A percentile compares a stretch with the other conserved stretches of the same genome.
Conservation (phyloP, 2,113 vertebrate genomes). For the Cyprinus carpio region DNA sequence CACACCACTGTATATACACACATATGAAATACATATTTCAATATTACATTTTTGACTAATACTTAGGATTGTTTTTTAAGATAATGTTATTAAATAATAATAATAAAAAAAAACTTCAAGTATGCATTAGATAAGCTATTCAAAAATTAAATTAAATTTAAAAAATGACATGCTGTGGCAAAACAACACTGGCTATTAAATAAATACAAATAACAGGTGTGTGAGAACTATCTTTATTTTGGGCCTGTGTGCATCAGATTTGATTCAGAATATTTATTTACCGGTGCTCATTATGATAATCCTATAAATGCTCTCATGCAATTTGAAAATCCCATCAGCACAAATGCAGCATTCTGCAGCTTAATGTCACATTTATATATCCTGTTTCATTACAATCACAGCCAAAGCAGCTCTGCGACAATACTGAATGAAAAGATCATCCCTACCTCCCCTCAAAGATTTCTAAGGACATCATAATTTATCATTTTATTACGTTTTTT, state of each 20-base stretch:
- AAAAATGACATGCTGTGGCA: neutral
- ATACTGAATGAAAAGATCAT: constrained; percentile 26
- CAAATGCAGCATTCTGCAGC: constrained; percentile 25
- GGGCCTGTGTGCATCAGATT: neutral
- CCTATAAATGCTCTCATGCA: constrained; percentile 38
- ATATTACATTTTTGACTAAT: neutral
- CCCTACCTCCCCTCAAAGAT: constrained; percentile 3
- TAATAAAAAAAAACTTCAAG: neutral
- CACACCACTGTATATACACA: neutral
- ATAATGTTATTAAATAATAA: neutral
- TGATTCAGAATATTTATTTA: constrained; percentile 48
- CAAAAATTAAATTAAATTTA: too few relatives aligned
- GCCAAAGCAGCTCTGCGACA: constrained; percentile 5
- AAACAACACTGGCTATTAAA: neutral
- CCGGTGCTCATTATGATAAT: constrained; percentile 52
- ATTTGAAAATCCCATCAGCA: constrained; percentile 47
- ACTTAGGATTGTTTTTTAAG: neutral
- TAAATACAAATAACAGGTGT: neutral
- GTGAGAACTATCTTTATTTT: neutral
- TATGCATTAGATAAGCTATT: too few relatives aligned
- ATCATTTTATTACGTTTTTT: neutral
- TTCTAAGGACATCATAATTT: neutral
- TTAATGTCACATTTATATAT: constrained; percentile 37
- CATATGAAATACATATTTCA: neutral
- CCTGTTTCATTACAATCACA: constrained; percentile 4